Base-by-base conservation (phyloP, 2,113 vertebrate genomes). In the Rhinolophus sinicus region DNA sequence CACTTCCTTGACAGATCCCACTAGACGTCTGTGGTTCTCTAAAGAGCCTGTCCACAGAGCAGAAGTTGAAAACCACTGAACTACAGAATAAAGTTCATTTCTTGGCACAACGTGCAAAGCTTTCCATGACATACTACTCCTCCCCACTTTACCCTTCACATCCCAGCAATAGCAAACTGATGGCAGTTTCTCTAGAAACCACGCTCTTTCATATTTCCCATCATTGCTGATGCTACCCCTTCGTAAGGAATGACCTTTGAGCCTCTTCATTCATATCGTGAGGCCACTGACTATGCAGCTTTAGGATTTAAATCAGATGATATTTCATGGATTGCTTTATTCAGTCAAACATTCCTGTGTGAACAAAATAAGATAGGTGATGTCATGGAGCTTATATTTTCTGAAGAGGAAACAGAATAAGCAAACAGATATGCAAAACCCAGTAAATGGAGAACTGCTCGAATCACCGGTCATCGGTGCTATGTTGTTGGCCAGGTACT, bases 251-350 rank as follows among this genome's bases (percentile, higher is more conserved):
- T 0, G 4, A 2, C 5, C 15, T 30, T 16, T 67, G 18, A 62
- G 2, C 28, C 33, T 76, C 33, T 35, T 10, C 3, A 22, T 12
- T 62, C 64, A 16, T 38, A 52, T 44, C 13, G 35, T 44, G 83
- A 47, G 18, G 28, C 5, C 22, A 47, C 54, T 73, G 67, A 64
- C 10, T 80, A 82, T 52, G 18, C 35, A 86, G 9, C 2, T 83
- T 87, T 82, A 77, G 81, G 60, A 86, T 30, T 85, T 52, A 80
- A 64, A 64, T 75, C 9, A 40, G 22, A 47, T 73, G 64, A 30
- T 22, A 62, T 15, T 67, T 88, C 75, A 87, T 38, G 28, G 70
- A 65, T 80, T 83, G 1, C 92, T 91, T 90, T 81, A 75, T 80
- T 86, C n/a, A 50, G 16, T 69, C 52, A 95, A 94, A 56, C 24